Evolutionary conservation across 2,888 invertebrate species (phyloP), one percentile per base, ranked within the genome.

Genomic region (Candidula unifasciata): DNA sequence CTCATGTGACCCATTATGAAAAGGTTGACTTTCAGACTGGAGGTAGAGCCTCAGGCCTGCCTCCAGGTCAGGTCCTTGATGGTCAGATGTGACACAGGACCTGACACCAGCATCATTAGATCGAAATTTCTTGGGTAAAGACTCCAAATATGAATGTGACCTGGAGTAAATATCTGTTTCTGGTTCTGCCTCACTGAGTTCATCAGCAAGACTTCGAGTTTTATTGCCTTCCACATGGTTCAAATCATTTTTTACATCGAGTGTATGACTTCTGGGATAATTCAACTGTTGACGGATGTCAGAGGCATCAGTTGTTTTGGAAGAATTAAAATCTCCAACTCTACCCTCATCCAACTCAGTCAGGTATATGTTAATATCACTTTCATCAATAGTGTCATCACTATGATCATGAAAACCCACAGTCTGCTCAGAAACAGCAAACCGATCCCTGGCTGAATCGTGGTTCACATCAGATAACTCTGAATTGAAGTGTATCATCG

Each of bases 281-380:
- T 44, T 6, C 44, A 44, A 18, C 24, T 33, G 52, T 18, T 24
- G 8, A 66, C 24, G 68, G 33, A 21, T 35, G 27, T 60, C n/a
- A 30, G 13, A 21, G 21, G 52, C 44, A 33, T 44, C 30, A 35
- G 18, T 10, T 21, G 44, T n/a, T 71, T 52, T 77, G 24, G 54
- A 37, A 78, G 68, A 33, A 30, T 54, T 68, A 35, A 77, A 52
- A 37, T 74, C 74, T 8, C 60, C 73, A 30, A 77, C 52, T 21
- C 21, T n/a, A 18, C 80, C 83, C n/a, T 60, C 66, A 52, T 86
- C 86, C 6, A 86, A 77, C 73, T 89, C 87, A 80, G 81, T 86
- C 13, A 91, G 86, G 80, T 91, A 91, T 66, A 88, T 87, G 80
- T 89, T 87, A 27, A 91, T 66, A 74, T 89, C 89, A 37, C 86